A percentile compares a stretch with the other conserved stretches of the same genome.
Conservation (phyloP, 2,888 invertebrate species). For the Holacanthella duospinosa region DNA sequence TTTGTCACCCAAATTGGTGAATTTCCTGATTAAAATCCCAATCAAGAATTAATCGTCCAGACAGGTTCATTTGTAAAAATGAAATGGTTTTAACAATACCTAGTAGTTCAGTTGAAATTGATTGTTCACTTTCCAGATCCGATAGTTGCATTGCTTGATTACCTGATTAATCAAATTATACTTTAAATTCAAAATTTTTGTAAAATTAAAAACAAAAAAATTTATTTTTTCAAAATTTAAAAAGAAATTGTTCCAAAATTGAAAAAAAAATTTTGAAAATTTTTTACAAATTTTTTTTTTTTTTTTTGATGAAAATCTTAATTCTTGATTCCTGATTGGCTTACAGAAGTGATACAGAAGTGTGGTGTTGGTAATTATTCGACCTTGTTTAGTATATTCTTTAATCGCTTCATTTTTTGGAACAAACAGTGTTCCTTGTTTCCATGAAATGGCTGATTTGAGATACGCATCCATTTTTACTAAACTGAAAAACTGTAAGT, state of each 20-base stretch:
- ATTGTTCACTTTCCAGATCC: constrained; percentile 45
- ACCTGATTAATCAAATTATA: too few relatives aligned
- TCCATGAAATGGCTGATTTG: not conserved
- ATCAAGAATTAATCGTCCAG: not conserved
- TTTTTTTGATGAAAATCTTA: not conserved
- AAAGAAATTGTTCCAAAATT: too few relatives aligned
- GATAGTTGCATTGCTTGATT: constrained; percentile 59
- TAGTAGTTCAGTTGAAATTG: constrained; percentile 59
- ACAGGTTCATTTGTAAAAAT: not conserved
- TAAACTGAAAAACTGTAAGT: not conserved
- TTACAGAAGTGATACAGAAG: constrained; percentile 36
- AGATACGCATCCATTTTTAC: not conserved
- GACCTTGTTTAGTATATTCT: constrained; percentile 39
- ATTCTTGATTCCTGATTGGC: not conserved
- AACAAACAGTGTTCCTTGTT: constrained; percentile 76
- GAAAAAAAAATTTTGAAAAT: not conserved
- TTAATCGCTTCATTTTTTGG: constrained; percentile 81
- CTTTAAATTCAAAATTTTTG: constrained; percentile 38
- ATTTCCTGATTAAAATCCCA: constrained; percentile 51
- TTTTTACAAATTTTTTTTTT: not conserved
- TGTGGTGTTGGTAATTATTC: constrained; percentile 21
- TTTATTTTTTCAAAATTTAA: not conserved
- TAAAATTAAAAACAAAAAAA: not conserved
- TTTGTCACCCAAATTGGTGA: constrained; percentile 75
- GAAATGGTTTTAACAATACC: too few relatives aligned